A percentile compares a stretch with the other conserved stretches of the same genome.
These are phyloP conservation scores for Tolmerus cingulatus DNA, from an alignment of 2,888 invertebrate genomes.

Conservation along the genomic window DNA sequence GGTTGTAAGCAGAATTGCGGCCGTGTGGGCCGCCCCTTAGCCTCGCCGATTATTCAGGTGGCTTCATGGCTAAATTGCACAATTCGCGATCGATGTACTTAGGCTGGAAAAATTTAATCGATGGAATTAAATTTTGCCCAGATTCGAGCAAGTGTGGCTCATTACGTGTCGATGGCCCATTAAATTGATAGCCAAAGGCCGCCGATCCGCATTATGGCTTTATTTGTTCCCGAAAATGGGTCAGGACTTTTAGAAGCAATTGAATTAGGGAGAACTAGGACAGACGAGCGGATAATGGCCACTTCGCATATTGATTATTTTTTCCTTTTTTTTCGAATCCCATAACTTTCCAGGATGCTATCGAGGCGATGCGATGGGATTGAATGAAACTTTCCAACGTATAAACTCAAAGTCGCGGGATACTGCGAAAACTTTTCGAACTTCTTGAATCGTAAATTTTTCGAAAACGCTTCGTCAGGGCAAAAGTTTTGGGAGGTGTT, in stretches of 20 bases:
- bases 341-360: neutral
- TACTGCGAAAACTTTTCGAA: neutral
- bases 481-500: neutral
- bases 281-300: slow-evolving; percentile 5
- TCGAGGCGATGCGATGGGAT: neutral
- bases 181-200: slow-evolving; percentile 2
- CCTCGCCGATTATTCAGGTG: neutral
- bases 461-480: neutral
- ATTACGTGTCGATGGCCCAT: slow-evolving; percentile 26
- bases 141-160: neutral
- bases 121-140: neutral
- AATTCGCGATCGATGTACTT: neutral
- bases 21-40: neutral
- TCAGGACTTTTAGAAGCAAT: slow-evolving; percentile 11
- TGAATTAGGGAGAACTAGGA: neutral
- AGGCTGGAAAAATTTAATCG: slow-evolving; percentile 16
- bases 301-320: slow-evolving; percentile 22
- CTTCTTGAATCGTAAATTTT: neutral
- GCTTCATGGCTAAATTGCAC: neutral
- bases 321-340: neutral
- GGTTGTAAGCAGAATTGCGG: neutral
- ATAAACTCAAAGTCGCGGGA: neutral
- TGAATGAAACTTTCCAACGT: neutral
- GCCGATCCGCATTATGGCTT: neutral
- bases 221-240: slow-evolving; percentile 13